A percentile compares a stretch with the other conserved stretches of the same genome.
Evolutionary conservation across 2,113 vertebrate genomes (phyloP).

Genomic region (Eidolon helvum): DNA sequence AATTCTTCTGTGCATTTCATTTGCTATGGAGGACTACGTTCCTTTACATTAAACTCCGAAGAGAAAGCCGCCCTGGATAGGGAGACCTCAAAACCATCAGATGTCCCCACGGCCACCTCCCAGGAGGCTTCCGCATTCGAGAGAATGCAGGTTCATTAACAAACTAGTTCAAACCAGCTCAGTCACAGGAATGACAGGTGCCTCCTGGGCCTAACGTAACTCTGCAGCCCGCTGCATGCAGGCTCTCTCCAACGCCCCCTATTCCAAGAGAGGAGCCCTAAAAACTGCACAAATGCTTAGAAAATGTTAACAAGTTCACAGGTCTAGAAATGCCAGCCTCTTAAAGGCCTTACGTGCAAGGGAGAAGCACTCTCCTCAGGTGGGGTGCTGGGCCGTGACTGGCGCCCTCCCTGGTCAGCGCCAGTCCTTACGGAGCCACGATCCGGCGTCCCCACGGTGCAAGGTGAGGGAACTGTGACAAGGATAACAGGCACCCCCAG

Average conservation of each 20-base stretch:
- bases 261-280: neutral
- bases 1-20: neutral
- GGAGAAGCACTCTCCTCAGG: neutral
- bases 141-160: constrained; percentile 45
- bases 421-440: neutral
- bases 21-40: neutral
- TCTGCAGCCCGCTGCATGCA: neutral
- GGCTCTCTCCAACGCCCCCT: neutral
- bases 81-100: neutral
- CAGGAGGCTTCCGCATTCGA: neutral
- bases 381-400: neutral
- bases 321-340: neutral
- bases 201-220: neutral
- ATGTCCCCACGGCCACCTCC: neutral
- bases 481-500: neutral
- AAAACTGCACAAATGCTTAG: neutral
- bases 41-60: neutral
- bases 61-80: neutral
- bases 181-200: neutral
- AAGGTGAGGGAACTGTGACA: neutral
- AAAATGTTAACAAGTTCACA: neutral
- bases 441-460: neutral
- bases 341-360: neutral
- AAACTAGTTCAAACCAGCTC: constrained; percentile 65
- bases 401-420: neutral